These are phyloP conservation scores for Actinostola sp. DNA, from an alignment of 92 coral and sea anemone genomes.

Conservation along the genomic window DNA sequence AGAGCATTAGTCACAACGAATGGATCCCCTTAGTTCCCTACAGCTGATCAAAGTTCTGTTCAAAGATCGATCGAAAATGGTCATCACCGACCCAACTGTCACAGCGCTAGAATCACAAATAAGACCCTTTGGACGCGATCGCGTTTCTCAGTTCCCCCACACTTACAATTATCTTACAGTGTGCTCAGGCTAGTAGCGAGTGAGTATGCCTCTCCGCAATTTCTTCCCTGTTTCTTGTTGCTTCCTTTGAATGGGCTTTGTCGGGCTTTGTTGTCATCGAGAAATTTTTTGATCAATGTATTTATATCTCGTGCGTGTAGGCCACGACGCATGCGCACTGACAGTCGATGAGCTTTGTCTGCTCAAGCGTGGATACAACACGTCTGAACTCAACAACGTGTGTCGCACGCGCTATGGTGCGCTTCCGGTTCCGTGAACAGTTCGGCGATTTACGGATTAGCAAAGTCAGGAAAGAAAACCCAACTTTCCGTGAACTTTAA, in stretches of 20 bases:
- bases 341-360: constrained; percentile 27
- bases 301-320: constrained; percentile 78
- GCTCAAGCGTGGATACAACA: constrained; percentile 64
- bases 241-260: constrained; percentile 83
- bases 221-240: constrained; percentile 29
- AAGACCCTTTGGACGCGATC: not conserved
- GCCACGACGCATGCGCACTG: constrained; percentile 70
- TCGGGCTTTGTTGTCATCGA: constrained; percentile 84
- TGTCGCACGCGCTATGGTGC: constrained; percentile 61
- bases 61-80: constrained; percentile 27
- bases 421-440: constrained; percentile 87
- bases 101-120: constrained; percentile 6
- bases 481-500: constrained; percentile 16
- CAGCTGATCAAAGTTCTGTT: constrained; percentile 35
- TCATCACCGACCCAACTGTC: constrained; percentile 23
- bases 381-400: constrained; percentile 74
- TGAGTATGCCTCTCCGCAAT: constrained; percentile 17
- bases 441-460: constrained; percentile 36
- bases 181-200: not conserved
- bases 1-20: constrained; percentile 2
- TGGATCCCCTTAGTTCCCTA: constrained; percentile 1
- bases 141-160: not conserved
- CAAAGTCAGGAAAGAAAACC: constrained; percentile 43
- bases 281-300: constrained; percentile 70
- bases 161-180: constrained; percentile 17